Conservation (phyloP, 1,140 invertebrate species). For the Mamestra configurata region DNA sequence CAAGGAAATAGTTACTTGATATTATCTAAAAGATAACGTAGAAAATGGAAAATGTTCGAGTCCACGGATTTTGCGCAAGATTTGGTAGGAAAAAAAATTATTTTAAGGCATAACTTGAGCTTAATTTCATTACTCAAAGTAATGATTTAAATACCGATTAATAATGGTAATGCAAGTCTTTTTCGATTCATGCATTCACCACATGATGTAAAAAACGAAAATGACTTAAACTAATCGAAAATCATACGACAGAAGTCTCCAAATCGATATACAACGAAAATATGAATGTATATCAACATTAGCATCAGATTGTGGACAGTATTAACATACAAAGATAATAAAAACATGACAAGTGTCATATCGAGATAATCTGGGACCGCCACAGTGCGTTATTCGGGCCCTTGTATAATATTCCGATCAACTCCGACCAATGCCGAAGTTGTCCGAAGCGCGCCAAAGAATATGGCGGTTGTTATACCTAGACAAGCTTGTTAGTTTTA, state of each 20-base stretch:
- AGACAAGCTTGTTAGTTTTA: slow-evolving; percentile 52
- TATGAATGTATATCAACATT: slow-evolving; percentile 30
- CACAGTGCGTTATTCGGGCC: slow-evolving; percentile 43
- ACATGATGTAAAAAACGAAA: not conserved
- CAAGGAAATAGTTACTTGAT: slow-evolving; percentile 1
- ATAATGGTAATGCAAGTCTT: not conserved
- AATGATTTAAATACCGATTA: too few relatives aligned
- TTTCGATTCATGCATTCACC: not conserved
- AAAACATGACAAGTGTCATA: slow-evolving; percentile 42
- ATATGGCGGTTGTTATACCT: slow-evolving; percentile 50
- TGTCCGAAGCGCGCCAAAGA: slow-evolving; percentile 57
- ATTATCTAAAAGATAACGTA: not conserved
- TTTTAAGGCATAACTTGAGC: not conserved
- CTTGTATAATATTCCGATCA: slow-evolving; percentile 68
- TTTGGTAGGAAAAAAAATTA: not conserved
- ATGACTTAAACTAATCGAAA: not conserved
- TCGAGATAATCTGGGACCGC: slow-evolving; percentile 36
- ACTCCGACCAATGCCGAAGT: slow-evolving; percentile 53
- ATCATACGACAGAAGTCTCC: not conserved
- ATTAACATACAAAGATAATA: slow-evolving; percentile 50
- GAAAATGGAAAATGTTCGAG: not conserved
- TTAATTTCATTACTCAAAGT: too few relatives aligned
- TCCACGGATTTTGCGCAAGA: not conserved
- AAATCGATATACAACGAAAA: slow-evolving; percentile 6
- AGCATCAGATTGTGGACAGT: slow-evolving; percentile 10